These are phyloP conservation scores for Gymnocheta viridis DNA, from an alignment of 2,888 invertebrate species.

Conservation along the genomic window DNA sequence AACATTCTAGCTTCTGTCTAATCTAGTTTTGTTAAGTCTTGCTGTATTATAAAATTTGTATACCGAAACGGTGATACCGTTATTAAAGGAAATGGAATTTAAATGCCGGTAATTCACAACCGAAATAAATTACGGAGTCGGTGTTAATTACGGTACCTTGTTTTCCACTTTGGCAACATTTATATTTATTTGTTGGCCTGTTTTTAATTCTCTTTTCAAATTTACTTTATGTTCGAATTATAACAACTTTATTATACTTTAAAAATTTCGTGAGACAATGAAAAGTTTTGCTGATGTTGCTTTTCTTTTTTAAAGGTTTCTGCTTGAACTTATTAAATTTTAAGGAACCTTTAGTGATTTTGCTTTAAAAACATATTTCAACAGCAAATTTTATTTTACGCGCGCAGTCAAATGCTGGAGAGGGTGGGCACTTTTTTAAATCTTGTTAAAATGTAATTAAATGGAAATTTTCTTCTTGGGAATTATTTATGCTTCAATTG, in stretches of 20 bases:
- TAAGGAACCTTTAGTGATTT: slow-evolving; percentile 10
- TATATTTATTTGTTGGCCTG: slow-evolving; percentile 22
- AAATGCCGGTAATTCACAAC: too few species aligned
- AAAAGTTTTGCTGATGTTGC: slow-evolving; percentile 28
- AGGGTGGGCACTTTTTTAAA: slow-evolving; percentile 33
- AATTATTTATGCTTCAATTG: slow-evolving; percentile 14
- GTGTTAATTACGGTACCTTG: too few species aligned
- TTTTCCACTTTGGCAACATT: too few species aligned
- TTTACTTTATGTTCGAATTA: slow-evolving; percentile 38
- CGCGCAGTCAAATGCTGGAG: neutral
- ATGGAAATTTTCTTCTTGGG: slow-evolving; percentile 58
- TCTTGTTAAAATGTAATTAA: slow-evolving; percentile 66
- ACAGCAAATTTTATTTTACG: slow-evolving; percentile 53
- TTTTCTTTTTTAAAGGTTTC: slow-evolving; percentile 10
- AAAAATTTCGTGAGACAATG: slow-evolving; percentile 6
- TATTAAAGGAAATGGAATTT: too few species aligned
- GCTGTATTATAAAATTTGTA: too few species aligned
- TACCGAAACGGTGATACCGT: too few species aligned
- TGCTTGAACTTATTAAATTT: slow-evolving; percentile 52
- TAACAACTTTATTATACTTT: slow-evolving; percentile 20
- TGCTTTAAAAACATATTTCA: slow-evolving; percentile 52
- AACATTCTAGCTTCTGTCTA: too few species aligned
- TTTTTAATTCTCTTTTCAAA: slow-evolving; percentile 2
- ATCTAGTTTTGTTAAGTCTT: too few species aligned
- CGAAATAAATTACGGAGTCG: too few species aligned